Evolutionary conservation across 1,140 invertebrate species (phyloP).

Genomic region (Bombus terrestris): DNA sequence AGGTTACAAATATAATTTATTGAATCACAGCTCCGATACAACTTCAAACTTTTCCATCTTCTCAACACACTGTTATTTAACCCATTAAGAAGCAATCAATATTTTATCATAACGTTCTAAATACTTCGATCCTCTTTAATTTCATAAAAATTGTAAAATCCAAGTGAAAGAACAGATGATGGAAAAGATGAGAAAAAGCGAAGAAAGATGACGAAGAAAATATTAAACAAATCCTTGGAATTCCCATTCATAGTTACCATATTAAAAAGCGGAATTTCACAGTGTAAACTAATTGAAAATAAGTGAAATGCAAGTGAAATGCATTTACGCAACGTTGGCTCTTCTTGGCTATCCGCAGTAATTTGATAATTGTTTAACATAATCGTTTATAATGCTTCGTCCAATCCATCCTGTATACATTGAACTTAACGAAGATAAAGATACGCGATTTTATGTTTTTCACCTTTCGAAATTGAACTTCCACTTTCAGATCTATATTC

Average conservation of each 20-base stretch:
- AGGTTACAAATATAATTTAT: not conserved
- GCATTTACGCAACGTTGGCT: not conserved
- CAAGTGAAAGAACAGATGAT: no score
- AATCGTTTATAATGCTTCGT: no score
- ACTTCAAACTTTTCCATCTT: not conserved
- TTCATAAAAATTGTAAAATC: no score
- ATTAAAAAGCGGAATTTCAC: not conserved
- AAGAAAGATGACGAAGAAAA: not conserved
- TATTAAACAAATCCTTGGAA: not conserved
- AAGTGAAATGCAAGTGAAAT: not conserved
- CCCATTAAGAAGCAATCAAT: not conserved
- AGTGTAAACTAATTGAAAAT: not conserved
- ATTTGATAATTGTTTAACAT: no score
- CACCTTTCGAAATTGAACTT: not conserved
- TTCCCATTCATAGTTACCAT: not conserved
- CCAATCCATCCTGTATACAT: no score
- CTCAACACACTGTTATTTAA: not conserved
- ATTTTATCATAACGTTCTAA: not conserved
- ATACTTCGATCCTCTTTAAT: not conserved
- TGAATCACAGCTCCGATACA: not conserved
- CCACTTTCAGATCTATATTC: not conserved
- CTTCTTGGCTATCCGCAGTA: no score
- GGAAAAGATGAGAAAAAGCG: no score
- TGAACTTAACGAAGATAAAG: no score
- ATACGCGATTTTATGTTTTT: not conserved